Conservation (phyloP, 2,888 invertebrate genomes). For the Limnephilus auricula region DNA sequence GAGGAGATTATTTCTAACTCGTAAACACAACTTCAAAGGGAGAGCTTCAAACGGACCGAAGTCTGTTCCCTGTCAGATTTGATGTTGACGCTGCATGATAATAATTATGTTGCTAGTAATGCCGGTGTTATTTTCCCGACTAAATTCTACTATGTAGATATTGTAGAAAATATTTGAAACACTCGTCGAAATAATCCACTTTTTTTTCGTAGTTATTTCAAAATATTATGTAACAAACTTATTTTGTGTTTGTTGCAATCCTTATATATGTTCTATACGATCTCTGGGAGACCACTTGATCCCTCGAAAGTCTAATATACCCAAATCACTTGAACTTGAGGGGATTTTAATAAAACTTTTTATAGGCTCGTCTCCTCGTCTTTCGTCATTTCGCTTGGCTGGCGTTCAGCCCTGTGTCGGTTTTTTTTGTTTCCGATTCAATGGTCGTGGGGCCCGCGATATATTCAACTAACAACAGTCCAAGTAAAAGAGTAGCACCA, state of each 20-base stretch:
- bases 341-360: neutral
- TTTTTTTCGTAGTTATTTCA: neutral
- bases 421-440: neutral
- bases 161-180: neutral
- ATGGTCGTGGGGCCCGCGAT: neutral
- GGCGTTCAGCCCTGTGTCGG: neutral
- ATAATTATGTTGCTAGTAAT: neutral
- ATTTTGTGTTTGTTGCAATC: neutral
- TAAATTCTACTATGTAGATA: neutral
- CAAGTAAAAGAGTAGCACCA: neutral
- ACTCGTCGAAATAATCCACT: neutral
- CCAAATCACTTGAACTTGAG: no score
- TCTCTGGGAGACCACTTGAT: neutral
- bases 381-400: neutral
- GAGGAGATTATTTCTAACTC: constrained; percentile 22
- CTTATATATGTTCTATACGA: neutral
- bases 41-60: constrained; percentile 44
- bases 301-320: neutral
- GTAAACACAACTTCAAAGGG: constrained; percentile 47
- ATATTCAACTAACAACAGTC: neutral
- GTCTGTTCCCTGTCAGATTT: constrained; percentile 34
- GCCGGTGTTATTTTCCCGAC: constrained; percentile 2
- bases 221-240: neutral
- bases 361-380: neutral
- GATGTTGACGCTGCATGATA: constrained; percentile 1